Evolutionary conservation across 2,888 invertebrate species (phyloP), one percentile per base, ranked within the genome.

Genomic region (Tryphoninae sp.): DNA sequence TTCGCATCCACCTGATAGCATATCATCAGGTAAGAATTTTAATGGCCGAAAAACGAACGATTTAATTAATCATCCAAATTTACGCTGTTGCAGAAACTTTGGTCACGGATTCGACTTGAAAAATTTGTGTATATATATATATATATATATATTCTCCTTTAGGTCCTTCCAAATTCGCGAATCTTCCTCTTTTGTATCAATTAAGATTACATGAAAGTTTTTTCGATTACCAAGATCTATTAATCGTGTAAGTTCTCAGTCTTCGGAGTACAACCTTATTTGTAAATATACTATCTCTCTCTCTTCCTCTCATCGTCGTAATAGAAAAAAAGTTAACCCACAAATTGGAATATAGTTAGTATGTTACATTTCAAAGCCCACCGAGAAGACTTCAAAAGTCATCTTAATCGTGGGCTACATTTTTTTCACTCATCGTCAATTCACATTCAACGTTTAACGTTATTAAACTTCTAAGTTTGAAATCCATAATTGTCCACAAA

Each of bases 91-190:
- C 84, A 90, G 90, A 90, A 85, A 84, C 89, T 53, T 87, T 90
- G 82, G 87, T 85, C 33, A 88, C 88, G 72, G 89, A 87, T 65
- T 88, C 87, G n/a, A 86, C 86, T 82, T 87, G 84, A 86, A 83
- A 80, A 71, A 45, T 51, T 13, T 53, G 62, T 7, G 51, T 73
- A 16, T 61, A 53, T 13, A 51, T 16, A 40, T 61, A 53, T 13
- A 51, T 16, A 40, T 33, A 13, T 23, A 65, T 49, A 55, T 64
- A 65, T 13, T 45, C 64, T 64, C 33, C 33, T 33, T 33, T 11
- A 26, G 11, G 8, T 2, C 68, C 19, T 8, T 78, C 40, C 61
- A 79, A 68, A 53, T 40, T 73, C 69, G 51, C 16, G 59, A 82
- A 82, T 73, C 79, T 82, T 82, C 82, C 82, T 76, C 68, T 64